Evolutionary conservation across 2,113 vertebrate genomes (phyloP).

Genomic region (Carassius auratus): DNA sequence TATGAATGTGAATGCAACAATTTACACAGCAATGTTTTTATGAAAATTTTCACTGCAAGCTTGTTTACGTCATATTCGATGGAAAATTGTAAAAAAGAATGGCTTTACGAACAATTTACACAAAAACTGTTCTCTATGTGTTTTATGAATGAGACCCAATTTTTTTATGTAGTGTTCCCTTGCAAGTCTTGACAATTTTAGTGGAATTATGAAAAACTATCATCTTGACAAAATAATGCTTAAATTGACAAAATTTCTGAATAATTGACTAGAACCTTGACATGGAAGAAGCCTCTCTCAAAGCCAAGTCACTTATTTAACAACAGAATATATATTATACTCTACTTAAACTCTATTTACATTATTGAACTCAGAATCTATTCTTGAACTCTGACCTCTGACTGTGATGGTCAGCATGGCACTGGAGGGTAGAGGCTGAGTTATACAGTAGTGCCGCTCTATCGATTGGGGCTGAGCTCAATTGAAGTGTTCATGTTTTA

Average conservation of each 20-base stretch:
- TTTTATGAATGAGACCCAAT: background rate
- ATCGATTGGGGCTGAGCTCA: background rate
- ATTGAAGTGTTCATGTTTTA: background rate
- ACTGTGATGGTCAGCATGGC: constrained; percentile 46
- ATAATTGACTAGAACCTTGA: constrained; percentile 29
- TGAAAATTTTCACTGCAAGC: background rate
- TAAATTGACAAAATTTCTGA: constrained; percentile 27
- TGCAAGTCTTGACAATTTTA: constrained; percentile 5
- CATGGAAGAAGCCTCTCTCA: constrained; percentile 37
- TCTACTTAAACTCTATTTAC: constrained; percentile 80
- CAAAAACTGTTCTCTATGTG: background rate
- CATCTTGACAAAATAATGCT: constrained; percentile 30
- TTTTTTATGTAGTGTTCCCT: constrained; percentile 14
- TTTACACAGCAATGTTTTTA: background rate
- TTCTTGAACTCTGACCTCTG: constrained; percentile 34
- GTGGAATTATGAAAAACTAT: background rate
- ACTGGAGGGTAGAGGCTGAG: constrained; percentile 36
- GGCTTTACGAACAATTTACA: background rate
- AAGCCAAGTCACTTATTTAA: constrained; percentile 44
- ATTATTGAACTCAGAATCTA: constrained; percentile 65
- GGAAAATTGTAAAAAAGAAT: background rate
- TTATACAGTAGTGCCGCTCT: constrained; percentile 43
- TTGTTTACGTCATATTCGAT: background rate
- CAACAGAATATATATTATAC: constrained; percentile 77
- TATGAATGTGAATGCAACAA: background rate